These are phyloP conservation scores for Oxyteleia sp. DNA, from an alignment of 2,888 invertebrate species.

Conservation along the genomic window DNA sequence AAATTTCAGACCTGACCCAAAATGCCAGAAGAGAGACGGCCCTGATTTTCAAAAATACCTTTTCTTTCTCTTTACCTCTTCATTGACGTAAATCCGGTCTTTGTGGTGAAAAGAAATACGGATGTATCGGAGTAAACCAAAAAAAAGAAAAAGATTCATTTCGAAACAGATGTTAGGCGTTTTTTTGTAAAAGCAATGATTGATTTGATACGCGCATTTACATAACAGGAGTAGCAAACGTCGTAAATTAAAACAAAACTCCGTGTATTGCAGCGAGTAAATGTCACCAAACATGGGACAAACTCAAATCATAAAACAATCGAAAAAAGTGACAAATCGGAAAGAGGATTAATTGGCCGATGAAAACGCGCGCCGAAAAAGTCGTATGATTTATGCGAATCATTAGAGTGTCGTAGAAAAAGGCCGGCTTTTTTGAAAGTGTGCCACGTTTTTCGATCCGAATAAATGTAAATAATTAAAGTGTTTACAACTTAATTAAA, in stretches of 20 bases:
- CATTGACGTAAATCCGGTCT: background rate
- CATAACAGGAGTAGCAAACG: slow-evolving; percentile 49
- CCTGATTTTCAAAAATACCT: slow-evolving; percentile 30
- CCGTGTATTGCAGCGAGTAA: slow-evolving; percentile 30
- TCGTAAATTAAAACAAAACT: slow-evolving; percentile 52
- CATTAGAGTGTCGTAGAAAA: slow-evolving; percentile 13
- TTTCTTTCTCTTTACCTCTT: background rate
- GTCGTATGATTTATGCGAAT: slow-evolving; percentile 38
- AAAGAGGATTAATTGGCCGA: slow-evolving; percentile 34
- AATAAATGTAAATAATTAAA: slow-evolving; percentile 17
- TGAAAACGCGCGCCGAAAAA: slow-evolving; percentile 17
- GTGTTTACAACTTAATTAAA: slow-evolving; percentile 44
- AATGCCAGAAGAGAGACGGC: slow-evolving; percentile 2
- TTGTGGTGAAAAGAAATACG: slow-evolving; percentile 11
- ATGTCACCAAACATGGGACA: slow-evolving; percentile 41
- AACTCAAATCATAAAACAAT: slow-evolving; percentile 47
- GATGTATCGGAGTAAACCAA: slow-evolving; percentile 2
- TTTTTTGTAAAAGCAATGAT: slow-evolving; percentile 52
- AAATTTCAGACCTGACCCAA: background rate
- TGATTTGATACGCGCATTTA: slow-evolving; percentile 53
- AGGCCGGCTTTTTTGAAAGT: slow-evolving; percentile 12
- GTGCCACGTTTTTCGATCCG: slow-evolving; percentile 10
- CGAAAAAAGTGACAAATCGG: slow-evolving; percentile 13
- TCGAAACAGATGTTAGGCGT: slow-evolving; percentile 15
- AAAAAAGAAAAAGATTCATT: slow-evolving; percentile 41